These are phyloP conservation scores for Odocoileus hemionus DNA, from an alignment of 2,113 vertebrate species.

Conservation along the genomic window DNA sequence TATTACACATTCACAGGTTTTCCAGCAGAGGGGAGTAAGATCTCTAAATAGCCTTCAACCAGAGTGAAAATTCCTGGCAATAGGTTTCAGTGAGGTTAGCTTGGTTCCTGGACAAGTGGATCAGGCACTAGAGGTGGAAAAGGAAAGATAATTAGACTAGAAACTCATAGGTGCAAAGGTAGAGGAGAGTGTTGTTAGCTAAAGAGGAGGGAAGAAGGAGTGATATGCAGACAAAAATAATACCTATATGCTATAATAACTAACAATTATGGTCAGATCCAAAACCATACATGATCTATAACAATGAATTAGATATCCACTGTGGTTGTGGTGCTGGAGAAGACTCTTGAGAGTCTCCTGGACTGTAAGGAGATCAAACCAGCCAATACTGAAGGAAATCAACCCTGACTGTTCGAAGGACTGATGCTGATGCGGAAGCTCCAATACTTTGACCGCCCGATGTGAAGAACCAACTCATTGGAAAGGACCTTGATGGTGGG, in stretches of 20 bases:
- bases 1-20: not conserved
- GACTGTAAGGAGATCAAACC: not conserved
- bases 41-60: not conserved
- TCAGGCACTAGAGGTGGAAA: accelerated
- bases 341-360: not conserved
- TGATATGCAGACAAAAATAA: not conserved
- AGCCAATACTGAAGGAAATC: not conserved
- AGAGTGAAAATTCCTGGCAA: not conserved
- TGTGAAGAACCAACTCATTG: not conserved
- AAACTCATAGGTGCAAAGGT: not conserved
- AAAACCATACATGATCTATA: not conserved
- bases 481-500: not conserved
- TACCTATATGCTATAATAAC: not conserved
- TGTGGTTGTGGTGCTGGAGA: not conserved
- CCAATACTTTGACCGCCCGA: accelerated
- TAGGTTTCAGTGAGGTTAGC: not conserved
- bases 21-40: not conserved
- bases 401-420: not conserved
- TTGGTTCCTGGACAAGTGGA: not conserved
- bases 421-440: not conserved
- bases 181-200: not conserved
- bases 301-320: not conserved
- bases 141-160: not conserved
- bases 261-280: not conserved
- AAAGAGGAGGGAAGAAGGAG: not conserved